Conservation (phyloP, 2,113 vertebrate species). For the Chamaea fasciata region DNA sequence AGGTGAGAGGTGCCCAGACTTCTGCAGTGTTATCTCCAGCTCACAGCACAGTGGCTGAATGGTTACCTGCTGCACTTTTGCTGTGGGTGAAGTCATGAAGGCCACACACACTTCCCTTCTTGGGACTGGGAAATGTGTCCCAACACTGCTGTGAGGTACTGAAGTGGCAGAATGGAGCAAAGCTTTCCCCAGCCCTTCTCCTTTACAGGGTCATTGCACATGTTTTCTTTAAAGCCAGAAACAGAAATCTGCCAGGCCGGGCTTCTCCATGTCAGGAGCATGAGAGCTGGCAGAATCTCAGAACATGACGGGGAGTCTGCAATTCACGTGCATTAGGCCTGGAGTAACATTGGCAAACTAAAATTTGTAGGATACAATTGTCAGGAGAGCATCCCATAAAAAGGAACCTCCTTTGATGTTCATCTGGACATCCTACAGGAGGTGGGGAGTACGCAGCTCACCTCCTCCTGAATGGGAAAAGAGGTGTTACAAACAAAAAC, state of each 20-base stretch:
- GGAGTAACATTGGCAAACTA: neutral
- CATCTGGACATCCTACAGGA: fast-evolving
- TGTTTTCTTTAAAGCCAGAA: neutral
- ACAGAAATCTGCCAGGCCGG: neutral
- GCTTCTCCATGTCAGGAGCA: neutral
- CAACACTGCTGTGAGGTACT: neutral
- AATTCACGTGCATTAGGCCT: neutral
- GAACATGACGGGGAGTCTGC: neutral
- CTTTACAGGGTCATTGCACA: neutral
- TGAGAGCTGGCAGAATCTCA: neutral
- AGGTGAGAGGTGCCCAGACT: neutral
- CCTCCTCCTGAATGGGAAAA: neutral
- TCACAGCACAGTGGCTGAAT: fast-evolving
- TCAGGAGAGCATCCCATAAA: neutral
- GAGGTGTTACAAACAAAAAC: neutral
- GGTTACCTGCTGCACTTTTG: neutral
- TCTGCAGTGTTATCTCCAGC: neutral
- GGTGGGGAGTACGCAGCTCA: neutral
- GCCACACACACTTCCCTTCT: neutral
- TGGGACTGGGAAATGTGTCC: neutral
- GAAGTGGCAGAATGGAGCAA: neutral
- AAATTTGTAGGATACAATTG: neutral
- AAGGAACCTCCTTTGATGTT: neutral
- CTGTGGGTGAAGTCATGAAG: neutral
- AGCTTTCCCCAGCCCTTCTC: neutral